Evolutionary conservation across 2,888 invertebrate genomes (phyloP).

Genomic region (Cantharis lateralis): DNA sequence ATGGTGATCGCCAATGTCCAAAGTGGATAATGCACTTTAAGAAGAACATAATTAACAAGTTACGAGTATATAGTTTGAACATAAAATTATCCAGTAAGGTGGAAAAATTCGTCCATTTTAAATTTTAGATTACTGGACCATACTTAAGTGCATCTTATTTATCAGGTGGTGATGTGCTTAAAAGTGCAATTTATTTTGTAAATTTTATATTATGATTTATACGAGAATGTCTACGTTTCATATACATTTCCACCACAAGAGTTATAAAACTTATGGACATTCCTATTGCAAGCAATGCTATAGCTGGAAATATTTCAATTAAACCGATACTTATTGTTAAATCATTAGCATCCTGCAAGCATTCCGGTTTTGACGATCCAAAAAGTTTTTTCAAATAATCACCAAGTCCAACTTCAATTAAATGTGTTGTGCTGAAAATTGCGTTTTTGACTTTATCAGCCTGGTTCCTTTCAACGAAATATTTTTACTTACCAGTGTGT

Average conservation of each 20-base stretch:
- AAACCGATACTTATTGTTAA: slow-evolving; percentile 39
- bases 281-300: slow-evolving; percentile 1
- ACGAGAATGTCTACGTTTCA: neutral
- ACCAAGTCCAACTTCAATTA: slow-evolving; percentile 46
- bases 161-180: no score
- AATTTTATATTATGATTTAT: neutral
- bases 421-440: slow-evolving; percentile 42
- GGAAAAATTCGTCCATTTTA: no score
- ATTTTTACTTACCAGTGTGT: slow-evolving; percentile 44
- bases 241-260: neutral
- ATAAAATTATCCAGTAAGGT: no score
- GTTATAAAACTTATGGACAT: slow-evolving; percentile 4
- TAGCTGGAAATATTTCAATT: slow-evolving; percentile 37
- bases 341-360: slow-evolving; percentile 38
- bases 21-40: no score
- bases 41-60: no score
- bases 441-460: neutral
- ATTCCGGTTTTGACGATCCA: slow-evolving; percentile 47
- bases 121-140: no score
- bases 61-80: no score
- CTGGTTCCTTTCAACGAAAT: neutral
- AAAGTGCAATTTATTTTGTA: no score
- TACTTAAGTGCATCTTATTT: no score
- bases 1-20: no score
- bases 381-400: slow-evolving; percentile 43